Conservation (phyloP, 2,888 invertebrate genomes). For the Leuctra nigra region DNA sequence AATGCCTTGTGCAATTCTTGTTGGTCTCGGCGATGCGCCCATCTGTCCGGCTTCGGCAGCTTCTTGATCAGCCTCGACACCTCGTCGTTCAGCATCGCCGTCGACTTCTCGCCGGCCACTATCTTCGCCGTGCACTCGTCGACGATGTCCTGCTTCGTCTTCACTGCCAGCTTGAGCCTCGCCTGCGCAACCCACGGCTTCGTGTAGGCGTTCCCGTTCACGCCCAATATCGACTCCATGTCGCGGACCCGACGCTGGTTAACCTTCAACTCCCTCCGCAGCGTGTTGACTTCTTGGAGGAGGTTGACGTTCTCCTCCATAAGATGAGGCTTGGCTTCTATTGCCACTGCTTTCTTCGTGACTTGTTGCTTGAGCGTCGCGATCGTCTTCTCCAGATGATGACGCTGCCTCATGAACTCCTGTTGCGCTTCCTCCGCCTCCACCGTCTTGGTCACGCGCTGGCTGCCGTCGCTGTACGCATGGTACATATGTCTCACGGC, state of each 20-base stretch:
- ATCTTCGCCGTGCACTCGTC: slow-evolving; percentile 40
- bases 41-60: slow-evolving; percentile 15
- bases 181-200: slow-evolving; percentile 9
- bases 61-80: slow-evolving; percentile 38
- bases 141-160: slow-evolving; percentile 53
- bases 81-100: slow-evolving; percentile 40
- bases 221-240: slow-evolving; percentile 10
- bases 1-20: no score
- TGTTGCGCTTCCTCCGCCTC: slow-evolving; percentile 64
- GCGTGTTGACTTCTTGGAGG: slow-evolving; percentile 67
- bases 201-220: neutral
- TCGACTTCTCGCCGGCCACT: neutral
- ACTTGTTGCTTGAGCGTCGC: slow-evolving; percentile 45
- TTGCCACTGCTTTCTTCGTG: neutral
- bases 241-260: neutral
- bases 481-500: slow-evolving; percentile 53
- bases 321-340: neutral
- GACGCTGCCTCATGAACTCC: slow-evolving; percentile 73
- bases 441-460: slow-evolving; percentile 57
- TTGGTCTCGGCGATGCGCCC: no score
- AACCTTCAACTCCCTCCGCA: slow-evolving; percentile 57
- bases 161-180: slow-evolving; percentile 41
- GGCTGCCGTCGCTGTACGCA: slow-evolving; percentile 63
- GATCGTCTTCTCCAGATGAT: slow-evolving; percentile 67
- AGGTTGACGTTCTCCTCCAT: slow-evolving; percentile 67